Evolutionary conservation across 2,113 vertebrate species (phyloP), one percentile per base, ranked within the genome.

Genomic region (Sinocyclocheilus anshuiensis): DNA sequence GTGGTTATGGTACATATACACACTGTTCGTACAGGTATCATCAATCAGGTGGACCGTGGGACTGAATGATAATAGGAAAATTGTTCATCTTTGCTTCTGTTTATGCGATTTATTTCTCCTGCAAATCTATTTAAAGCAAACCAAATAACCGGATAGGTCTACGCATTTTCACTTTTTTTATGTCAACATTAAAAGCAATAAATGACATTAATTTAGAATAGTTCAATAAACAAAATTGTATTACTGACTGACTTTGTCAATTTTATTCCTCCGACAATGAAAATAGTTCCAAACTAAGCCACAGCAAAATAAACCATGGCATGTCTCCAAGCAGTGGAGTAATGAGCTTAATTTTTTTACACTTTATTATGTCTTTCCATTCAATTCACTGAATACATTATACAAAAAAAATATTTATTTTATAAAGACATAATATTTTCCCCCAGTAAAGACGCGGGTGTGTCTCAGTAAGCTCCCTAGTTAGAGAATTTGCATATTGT

Each of bases 21-120:
- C 95, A 59, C 77, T 71, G 95, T 96, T 96, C 95, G 93, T 94
- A 48, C 81, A 86, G 82, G 76, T 86, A 75, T 90, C 89, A 91
- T 91, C 88, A 90, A 91, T 92, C 90, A 89, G 86, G 10, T 45
- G n/a, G 24, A 42, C 16, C 12, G 61, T 61, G 69, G 39, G 45
- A 57, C n/a, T 16, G 55, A 61, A 59, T n/a, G 39, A 71, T 9
- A 48, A 45, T 80, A 72, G 63, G 82, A 86, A 67, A 75, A 72
- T 45, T 65, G 78, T 55, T 65, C 22, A 80, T 33, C 61, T 39
- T 59, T 80, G 74, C 13, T 16, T 74, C 18, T 71, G 77, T 86
- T 86, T 45, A 20, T 16, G 20, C 0, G 0, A 45, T 11, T 55
- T 57, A 15, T 57, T 71, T 45, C 11, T 42, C 22, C 33, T 36